These are phyloP conservation scores for Gnatocerus cornutus DNA, from an alignment of 2,888 invertebrate genomes.

Conservation along the genomic window DNA sequence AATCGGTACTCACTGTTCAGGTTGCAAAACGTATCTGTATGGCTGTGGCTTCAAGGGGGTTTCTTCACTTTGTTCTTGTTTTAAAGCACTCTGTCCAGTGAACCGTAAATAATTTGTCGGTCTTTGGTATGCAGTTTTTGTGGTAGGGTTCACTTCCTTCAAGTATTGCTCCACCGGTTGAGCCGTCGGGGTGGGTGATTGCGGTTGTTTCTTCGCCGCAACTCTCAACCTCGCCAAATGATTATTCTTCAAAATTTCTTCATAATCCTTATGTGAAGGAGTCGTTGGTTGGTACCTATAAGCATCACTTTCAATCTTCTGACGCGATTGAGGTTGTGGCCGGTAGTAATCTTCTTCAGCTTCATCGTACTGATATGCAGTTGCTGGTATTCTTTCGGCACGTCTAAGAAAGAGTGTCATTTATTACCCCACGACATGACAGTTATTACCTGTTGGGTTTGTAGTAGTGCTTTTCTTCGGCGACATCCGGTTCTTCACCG, in stretches of 20 bases:
- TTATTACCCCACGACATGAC: neutral
- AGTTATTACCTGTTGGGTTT: constrained; percentile 30
- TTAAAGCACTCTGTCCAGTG: constrained; percentile 29
- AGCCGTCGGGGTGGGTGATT: constrained; percentile 3
- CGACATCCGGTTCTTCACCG: constrained; percentile 22
- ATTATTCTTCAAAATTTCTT: constrained; percentile 46
- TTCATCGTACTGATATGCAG: constrained; percentile 47
- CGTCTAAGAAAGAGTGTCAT: constrained; percentile 25
- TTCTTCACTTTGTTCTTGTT: constrained; percentile 47
- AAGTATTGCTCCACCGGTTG: constrained; percentile 45
- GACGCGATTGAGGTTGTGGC: constrained; percentile 34
- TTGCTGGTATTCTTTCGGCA: constrained; percentile 42
- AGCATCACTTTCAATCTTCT: constrained; percentile 26
- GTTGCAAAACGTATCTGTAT: constrained; percentile 44
- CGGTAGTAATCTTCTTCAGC: constrained; percentile 37
- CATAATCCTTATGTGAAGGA: constrained; percentile 46
- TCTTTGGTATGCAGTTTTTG: constrained; percentile 38
- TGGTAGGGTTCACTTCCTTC: constrained; percentile 49
- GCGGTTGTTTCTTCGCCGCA: constrained; percentile 37
- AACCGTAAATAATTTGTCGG: constrained; percentile 44
- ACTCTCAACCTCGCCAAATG: constrained; percentile 43
- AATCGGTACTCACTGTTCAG: constrained; percentile 42
- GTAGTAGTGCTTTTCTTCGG: constrained; percentile 35
- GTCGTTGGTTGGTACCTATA: constrained; percentile 28
- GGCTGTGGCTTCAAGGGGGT: constrained; percentile 27